Evolutionary conservation across 2,888 invertebrate genomes (phyloP).

Genomic region (Plagiodera versicolora): DNA sequence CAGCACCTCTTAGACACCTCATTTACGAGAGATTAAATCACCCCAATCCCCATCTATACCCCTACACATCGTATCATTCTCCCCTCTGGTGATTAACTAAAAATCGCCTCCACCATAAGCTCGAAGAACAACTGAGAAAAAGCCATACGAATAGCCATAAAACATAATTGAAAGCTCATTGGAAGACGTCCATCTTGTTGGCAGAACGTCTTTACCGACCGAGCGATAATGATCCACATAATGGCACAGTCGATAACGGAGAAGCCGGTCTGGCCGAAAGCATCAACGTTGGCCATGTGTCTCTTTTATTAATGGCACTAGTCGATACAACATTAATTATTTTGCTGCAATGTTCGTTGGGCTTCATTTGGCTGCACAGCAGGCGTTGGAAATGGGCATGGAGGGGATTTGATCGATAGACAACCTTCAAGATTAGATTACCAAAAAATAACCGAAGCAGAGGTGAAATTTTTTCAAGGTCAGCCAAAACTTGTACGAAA

Average conservation of each 20-base stretch:
- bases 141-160: conserved; percentile 40
- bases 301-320: conserved; percentile 23
- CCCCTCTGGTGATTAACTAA: neutral
- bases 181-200: conserved; percentile 46
- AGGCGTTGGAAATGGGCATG: neutral
- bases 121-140: conserved; percentile 26
- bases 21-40: neutral
- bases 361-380: conserved; percentile 14
- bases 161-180: conserved; percentile 52
- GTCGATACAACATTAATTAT: conserved; percentile 23
- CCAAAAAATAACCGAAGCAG: no score
- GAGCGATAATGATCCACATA: conserved; percentile 48
- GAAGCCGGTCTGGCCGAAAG: conserved; percentile 14
- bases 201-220: conserved; percentile 40
- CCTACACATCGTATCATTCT: neutral
- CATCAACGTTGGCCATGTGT: conserved; percentile 15
- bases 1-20: neutral
- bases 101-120: conserved; percentile 9
- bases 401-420: no score
- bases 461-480: no score
- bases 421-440: no score
- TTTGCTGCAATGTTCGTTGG: conserved; percentile 4
- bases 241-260: conserved; percentile 47
- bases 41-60: neutral
- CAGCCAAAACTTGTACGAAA: no score